Conservation (phyloP, 2,888 invertebrate species). For the Papilio protenor region DNA sequence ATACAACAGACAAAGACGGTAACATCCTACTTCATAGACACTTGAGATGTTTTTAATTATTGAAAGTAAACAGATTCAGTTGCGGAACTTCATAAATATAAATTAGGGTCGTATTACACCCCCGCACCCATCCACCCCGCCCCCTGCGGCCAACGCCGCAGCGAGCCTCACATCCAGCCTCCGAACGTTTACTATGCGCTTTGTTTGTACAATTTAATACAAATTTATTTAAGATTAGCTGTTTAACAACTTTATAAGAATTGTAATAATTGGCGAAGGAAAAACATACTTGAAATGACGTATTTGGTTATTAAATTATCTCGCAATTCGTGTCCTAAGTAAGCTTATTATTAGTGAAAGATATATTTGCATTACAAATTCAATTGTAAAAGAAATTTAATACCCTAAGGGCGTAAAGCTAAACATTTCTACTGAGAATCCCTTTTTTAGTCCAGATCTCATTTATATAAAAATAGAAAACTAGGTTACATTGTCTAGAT, state of each 20-base stretch:
- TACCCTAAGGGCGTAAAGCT: too few species aligned
- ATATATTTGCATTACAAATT: too few species aligned
- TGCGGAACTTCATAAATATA: constrained; percentile 83
- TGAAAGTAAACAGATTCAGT: constrained; percentile 83
- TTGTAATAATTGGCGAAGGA: not conserved
- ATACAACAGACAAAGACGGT: not conserved
- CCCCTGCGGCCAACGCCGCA: constrained; percentile 12
- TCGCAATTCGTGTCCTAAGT: too few species aligned
- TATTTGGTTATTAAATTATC: too few species aligned
- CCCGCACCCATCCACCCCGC: constrained; percentile 49
- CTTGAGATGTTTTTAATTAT: constrained; percentile 82
- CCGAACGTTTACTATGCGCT: not conserved
- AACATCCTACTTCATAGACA: constrained; percentile 50
- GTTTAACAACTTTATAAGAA: not conserved
- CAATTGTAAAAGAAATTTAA: too few species aligned
- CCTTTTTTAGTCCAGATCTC: not conserved
- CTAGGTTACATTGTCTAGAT: not conserved
- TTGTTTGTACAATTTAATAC: not conserved
- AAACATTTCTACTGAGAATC: not conserved
- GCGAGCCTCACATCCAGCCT: not conserved
- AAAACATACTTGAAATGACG: not conserved
- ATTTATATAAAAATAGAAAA: not conserved
- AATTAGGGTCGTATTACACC: constrained; percentile 80
- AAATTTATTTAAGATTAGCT: not conserved
- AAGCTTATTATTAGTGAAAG: too few species aligned